Percentiles rank a stretch among this genome's conserved stretches.
phyloP scores from a whole-genome alignment of 1,140 invertebrate genomes.

The Trichogramma pretiosum region DNA sequence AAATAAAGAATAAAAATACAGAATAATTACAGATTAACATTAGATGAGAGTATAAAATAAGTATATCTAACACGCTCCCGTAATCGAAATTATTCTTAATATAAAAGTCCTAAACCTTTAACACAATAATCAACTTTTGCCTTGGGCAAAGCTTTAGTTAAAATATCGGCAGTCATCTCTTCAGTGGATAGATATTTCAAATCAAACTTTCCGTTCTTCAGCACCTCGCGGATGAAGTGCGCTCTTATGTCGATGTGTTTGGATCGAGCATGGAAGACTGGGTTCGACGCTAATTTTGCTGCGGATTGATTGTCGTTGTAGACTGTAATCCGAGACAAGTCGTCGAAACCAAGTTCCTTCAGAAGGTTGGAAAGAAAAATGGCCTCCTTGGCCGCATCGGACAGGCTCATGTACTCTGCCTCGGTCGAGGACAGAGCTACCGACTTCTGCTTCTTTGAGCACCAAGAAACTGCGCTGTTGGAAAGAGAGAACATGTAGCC shows the following conservation, averaged over 20 bases:
- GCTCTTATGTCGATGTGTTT: slow-evolving; percentile 1
- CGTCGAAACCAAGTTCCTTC: not conserved
- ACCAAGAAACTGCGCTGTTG: not conserved
- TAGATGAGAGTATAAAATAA: too few species aligned
- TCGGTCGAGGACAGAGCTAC: not conserved
- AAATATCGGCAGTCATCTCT: not conserved
- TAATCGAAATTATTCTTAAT: too few species aligned
- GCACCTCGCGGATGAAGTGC: not conserved
- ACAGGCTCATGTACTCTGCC: not conserved
- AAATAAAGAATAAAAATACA: too few species aligned
- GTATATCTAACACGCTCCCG: too few species aligned
- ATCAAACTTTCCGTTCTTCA: not conserved
- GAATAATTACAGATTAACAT: too few species aligned
- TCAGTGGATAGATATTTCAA: not conserved
- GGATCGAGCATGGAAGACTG: not conserved
- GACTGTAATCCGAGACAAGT: not conserved
- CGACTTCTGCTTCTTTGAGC: not conserved
- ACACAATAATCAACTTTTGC: too few species aligned
- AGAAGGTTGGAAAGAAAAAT: not conserved
- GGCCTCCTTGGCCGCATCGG: not conserved
- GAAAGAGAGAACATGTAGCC: not conserved
- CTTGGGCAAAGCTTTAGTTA: not conserved
- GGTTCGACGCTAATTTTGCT: not conserved
- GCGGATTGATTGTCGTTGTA: not conserved
- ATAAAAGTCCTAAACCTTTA: too few species aligned